Conservation (phyloP, 2,797 vertebrate genomes). For the Amblyopsis hoosieri region DNA sequence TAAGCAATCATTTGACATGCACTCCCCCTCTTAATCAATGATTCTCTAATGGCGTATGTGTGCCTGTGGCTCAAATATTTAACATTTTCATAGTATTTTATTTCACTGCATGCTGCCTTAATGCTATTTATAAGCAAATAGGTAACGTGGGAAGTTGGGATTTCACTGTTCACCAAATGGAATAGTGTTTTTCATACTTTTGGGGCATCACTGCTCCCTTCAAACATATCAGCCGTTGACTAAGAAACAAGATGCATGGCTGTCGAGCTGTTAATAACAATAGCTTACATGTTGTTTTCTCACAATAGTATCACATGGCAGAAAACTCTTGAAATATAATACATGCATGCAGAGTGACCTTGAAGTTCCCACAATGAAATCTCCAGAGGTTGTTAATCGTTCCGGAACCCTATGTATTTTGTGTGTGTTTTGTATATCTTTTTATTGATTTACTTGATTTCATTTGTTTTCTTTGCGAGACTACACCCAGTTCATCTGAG, state of each 20-base stretch:
- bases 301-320: neutral
- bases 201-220: too few species aligned
- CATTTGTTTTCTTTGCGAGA: neutral
- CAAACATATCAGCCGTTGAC: neutral
- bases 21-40: too few species aligned
- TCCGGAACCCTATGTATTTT: slow-evolving; percentile 8
- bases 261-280: too few species aligned
- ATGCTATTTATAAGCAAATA: too few species aligned
- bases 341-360: slow-evolving; percentile 37
- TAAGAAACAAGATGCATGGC: neutral
- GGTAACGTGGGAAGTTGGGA: too few species aligned
- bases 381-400: slow-evolving; percentile 28
- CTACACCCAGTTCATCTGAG: neutral
- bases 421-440: slow-evolving; percentile 1
- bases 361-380: slow-evolving; percentile 33
- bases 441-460: slow-evolving; percentile 9
- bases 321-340: slow-evolving; percentile 5
- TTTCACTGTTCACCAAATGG: too few species aligned
- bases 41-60: too few species aligned
- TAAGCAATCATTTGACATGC: too few species aligned
- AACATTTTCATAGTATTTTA: too few species aligned
- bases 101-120: too few species aligned
- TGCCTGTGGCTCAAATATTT: too few species aligned
- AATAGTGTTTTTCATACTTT: too few species aligned
- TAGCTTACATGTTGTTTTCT: neutral